phyloP scores from a whole-genome alignment of 2,113 vertebrate species.

The Periophthalmus modestus region DNA sequence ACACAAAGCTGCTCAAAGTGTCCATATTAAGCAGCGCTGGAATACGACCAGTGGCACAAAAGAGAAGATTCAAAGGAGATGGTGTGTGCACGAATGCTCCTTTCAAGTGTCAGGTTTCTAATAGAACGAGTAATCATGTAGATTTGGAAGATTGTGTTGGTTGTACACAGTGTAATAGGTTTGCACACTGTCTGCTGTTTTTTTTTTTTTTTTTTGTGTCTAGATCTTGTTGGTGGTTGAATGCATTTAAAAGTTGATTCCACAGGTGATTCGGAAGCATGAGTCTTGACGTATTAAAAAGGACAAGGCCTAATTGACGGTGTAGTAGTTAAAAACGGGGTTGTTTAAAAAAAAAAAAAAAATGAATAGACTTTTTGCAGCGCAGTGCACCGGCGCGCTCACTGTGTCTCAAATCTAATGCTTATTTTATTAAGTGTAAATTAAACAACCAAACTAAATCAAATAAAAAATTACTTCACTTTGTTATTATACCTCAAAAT shows the following conservation, averaged over 20 bases:
- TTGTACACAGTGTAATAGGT: background rate
- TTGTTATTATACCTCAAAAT: background rate
- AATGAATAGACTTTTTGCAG: too few relatives aligned
- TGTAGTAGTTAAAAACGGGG: too few relatives aligned
- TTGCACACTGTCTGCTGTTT: background rate
- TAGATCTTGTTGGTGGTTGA: background rate
- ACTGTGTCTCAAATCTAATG: too few relatives aligned
- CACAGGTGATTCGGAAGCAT: too few relatives aligned
- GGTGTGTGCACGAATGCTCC: conserved; percentile 33
- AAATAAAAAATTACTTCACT: too few relatives aligned
- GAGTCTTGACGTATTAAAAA: too few relatives aligned
- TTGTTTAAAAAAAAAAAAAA: too few relatives aligned
- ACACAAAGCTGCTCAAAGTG: conserved; percentile 55
- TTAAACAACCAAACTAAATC: too few relatives aligned
- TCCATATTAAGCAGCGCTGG: conserved; percentile 69
- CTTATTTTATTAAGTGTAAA: too few relatives aligned
- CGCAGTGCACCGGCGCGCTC: too few relatives aligned
- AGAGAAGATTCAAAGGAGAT: conserved; percentile 53
- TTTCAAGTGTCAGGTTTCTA: conserved; percentile 10
- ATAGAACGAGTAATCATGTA: conserved; percentile 5
- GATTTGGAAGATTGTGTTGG: conserved; percentile 1
- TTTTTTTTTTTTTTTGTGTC: too few relatives aligned
- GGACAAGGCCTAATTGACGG: too few relatives aligned
- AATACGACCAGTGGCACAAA: conserved; percentile 63
- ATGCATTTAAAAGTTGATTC: background rate